Percentiles rank a stretch among this genome's conserved stretches.
Evolutionary conservation across 1,140 invertebrate genomes (phyloP).

Genomic region (Listronotus oregonensis): DNA sequence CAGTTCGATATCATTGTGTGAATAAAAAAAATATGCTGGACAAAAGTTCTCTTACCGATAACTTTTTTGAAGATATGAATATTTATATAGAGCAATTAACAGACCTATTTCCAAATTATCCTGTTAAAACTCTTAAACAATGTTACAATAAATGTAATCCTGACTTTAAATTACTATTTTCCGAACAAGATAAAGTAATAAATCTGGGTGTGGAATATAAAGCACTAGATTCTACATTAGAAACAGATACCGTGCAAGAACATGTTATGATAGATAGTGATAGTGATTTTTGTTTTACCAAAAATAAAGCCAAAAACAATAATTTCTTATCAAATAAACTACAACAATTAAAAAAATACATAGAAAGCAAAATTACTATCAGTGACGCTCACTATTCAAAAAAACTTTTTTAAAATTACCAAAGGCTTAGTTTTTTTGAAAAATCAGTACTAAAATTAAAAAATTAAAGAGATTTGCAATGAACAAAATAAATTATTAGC

Average conservation of each 20-base stretch:
- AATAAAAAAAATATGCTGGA: too few relatives aligned
- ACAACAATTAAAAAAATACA: conserved; percentile 60
- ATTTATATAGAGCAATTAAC: too few relatives aligned
- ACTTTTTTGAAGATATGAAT: too few relatives aligned
- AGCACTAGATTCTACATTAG: neutral
- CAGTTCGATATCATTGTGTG: neutral
- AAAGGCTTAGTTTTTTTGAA: too few relatives aligned
- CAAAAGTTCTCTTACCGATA: too few relatives aligned
- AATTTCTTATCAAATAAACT: conserved; percentile 39
- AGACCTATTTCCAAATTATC: conserved; percentile 66
- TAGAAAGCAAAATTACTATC: too few relatives aligned
- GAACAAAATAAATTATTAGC: too few relatives aligned
- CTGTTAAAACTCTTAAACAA: conserved; percentile 64
- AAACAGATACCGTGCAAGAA: neutral
- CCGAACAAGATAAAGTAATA: conserved; percentile 45
- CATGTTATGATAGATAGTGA: conserved; percentile 3
- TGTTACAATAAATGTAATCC: conserved; percentile 75
- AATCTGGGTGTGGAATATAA: conserved; percentile 9
- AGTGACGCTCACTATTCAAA: too few relatives aligned
- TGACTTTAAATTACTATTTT: conserved; percentile 73
- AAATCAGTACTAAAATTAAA: too few relatives aligned
- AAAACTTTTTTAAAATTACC: too few relatives aligned
- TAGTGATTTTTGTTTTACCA: conserved; percentile 8
- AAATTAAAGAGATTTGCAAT: too few relatives aligned
- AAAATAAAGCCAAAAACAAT: conserved; percentile 25